Evolutionary conservation across 2,797 vertebrate genomes (phyloP).

Genomic region (Ciconia nigra): DNA sequence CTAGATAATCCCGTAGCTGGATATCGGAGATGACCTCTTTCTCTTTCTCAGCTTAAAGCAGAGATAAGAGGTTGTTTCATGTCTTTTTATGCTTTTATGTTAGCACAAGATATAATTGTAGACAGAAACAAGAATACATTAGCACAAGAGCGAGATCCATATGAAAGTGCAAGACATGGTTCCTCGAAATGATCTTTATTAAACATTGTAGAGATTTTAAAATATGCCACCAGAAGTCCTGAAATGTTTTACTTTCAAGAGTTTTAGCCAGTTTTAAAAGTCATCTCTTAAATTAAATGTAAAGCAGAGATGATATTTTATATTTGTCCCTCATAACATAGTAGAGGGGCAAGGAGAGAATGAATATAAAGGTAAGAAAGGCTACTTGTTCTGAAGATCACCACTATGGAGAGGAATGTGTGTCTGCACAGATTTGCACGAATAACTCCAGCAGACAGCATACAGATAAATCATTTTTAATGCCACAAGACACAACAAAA

Average conservation of each 20-base stretch:
- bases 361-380: neutral
- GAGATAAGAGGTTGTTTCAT: neutral
- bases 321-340: rapidly evolving
- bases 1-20: neutral
- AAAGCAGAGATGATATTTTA: neutral
- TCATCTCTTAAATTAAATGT: neutral
- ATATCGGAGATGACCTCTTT: neutral
- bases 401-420: neutral
- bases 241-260: neutral
- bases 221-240: neutral
- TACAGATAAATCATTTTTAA: neutral
- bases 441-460: neutral
- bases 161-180: neutral
- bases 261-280: neutral
- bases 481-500: neutral
- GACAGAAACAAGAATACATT: neutral
- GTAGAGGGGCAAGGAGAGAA: neutral
- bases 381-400: neutral
- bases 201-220: neutral
- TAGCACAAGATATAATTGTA: neutral
- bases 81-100: neutral
- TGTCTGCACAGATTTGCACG: neutral
- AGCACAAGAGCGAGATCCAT: neutral
- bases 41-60: neutral
- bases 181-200: neutral